Percentiles rank a stretch among this genome's conserved stretches.
Conservation (phyloP, 2,113 vertebrate genomes). For the Oncorhynchus tshawytscha region DNA sequence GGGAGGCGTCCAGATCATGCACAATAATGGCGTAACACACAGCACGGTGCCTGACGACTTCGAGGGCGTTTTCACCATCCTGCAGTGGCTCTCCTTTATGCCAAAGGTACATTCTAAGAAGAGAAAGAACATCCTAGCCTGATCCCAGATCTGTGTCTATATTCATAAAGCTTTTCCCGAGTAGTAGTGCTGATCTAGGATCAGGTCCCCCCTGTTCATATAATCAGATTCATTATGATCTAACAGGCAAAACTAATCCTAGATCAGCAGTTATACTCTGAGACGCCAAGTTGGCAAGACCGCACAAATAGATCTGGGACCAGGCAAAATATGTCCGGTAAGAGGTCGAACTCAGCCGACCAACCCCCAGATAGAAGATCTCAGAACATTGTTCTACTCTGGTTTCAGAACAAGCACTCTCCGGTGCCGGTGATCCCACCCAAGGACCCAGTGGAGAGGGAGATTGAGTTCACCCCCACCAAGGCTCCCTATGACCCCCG, state of each 20-base stretch:
- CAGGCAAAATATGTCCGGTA: background rate
- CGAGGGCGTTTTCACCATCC: conserved; percentile 89
- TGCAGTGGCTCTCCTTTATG: conserved; percentile 94
- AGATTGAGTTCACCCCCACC: conserved; percentile 87
- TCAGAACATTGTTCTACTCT: background rate
- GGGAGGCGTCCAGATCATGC: conserved; percentile 94
- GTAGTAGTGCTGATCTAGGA: too few species aligned
- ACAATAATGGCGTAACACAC: conserved; percentile 90
- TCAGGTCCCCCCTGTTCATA: too few species aligned
- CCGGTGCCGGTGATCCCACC: conserved; percentile 76
- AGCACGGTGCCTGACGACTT: conserved; percentile 91
- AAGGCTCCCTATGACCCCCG: conserved; percentile 91
- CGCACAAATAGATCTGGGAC: too few species aligned
- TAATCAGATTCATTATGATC: too few species aligned
- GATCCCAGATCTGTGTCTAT: too few species aligned
- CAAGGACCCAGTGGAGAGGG: conserved; percentile 86
- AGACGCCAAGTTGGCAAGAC: too few species aligned
- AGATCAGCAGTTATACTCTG: too few species aligned
- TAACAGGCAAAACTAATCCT: too few species aligned
- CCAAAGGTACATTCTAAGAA: conserved; percentile 81
- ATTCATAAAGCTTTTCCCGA: too few species aligned
- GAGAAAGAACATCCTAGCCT: too few species aligned
- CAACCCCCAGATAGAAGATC: background rate
- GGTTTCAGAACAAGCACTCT: conserved; percentile 80
- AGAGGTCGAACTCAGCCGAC: background rate